Conservation (phyloP, 1,140 invertebrate species). For the Doryteuthis pealeii region DNA sequence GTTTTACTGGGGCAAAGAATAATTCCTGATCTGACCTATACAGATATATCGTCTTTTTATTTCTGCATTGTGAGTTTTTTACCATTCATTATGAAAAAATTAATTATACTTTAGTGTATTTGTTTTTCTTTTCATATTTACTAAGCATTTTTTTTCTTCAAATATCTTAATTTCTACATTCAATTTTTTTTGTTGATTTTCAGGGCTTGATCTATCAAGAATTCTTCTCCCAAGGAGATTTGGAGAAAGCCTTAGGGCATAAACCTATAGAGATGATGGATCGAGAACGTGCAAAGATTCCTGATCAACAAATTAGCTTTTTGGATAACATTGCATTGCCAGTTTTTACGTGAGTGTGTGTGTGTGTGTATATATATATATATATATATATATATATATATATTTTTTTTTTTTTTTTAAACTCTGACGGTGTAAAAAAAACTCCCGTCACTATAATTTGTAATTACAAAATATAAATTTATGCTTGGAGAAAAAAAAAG, state of each 20-base stretch:
- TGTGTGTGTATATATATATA: background rate
- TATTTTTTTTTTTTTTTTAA: background rate
- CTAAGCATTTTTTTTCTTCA: background rate
- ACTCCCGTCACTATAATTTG: no score
- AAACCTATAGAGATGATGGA: conserved; percentile 80
- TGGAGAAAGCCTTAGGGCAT: conserved; percentile 80
- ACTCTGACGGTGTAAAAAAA: no score
- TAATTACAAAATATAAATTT: no score
- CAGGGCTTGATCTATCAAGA: conserved; percentile 79
- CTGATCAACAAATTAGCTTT: conserved; percentile 81
- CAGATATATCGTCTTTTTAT: no score
- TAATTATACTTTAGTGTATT: background rate
- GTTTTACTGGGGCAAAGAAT: no score
- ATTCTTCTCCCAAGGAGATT: conserved; percentile 85
- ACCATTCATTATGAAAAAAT: no score
- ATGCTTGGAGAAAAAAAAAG: background rate
- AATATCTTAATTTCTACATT: background rate
- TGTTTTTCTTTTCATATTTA: background rate
- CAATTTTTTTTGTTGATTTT: conserved; percentile 32
- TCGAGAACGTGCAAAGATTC: conserved; percentile 77
- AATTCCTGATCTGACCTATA: no score
- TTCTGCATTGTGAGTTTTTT: no score
- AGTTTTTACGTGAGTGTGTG: conserved; percentile 64
- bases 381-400: background rate
- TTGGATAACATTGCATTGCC: conserved; percentile 69